A percentile compares a stretch with the other conserved stretches of the same genome.
Evolutionary conservation across 2,888 invertebrate genomes (phyloP).

Genomic region (Pristionchus japonicus): DNA sequence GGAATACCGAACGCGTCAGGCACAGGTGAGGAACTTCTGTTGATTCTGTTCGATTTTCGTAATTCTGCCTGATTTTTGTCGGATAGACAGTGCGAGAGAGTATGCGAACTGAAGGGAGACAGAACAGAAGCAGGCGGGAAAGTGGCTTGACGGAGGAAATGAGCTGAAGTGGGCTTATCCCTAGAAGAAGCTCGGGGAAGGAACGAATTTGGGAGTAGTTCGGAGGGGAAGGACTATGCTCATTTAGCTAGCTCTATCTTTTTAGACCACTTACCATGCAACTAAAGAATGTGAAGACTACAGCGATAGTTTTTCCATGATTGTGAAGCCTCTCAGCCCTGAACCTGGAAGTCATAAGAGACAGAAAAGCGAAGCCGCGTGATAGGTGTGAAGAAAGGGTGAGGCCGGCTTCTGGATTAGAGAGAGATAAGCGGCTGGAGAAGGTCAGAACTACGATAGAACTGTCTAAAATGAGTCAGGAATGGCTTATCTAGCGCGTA

Average conservation of each 20-base stretch:
- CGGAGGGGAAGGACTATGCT: too few species aligned
- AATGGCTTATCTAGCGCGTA: background rate
- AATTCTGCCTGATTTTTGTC: background rate
- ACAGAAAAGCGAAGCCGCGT: background rate
- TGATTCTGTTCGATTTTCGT: background rate
- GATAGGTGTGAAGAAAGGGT: background rate
- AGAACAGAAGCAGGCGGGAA: background rate
- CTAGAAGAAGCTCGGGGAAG: background rate
- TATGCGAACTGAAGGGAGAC: background rate
- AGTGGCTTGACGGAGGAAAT: background rate
- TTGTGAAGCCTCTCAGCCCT: too few species aligned
- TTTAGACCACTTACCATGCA: too few species aligned
- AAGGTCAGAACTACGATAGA: background rate
- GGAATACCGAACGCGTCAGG: background rate
- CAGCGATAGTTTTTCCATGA: too few species aligned
- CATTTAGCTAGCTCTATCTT: too few species aligned
- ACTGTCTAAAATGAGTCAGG: background rate
- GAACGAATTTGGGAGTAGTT: background rate
- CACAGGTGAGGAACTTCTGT: background rate
- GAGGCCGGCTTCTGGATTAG: background rate
- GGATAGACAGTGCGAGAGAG: background rate
- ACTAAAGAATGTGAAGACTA: too few species aligned
- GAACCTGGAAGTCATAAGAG: too few species aligned
- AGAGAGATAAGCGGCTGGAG: background rate
- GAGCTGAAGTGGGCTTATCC: conserved; percentile 4